Percentiles rank a stretch among this genome's conserved stretches.
phyloP scores from a whole-genome alignment of 1,140 invertebrate genomes.

The Nylanderia fulva region DNA sequence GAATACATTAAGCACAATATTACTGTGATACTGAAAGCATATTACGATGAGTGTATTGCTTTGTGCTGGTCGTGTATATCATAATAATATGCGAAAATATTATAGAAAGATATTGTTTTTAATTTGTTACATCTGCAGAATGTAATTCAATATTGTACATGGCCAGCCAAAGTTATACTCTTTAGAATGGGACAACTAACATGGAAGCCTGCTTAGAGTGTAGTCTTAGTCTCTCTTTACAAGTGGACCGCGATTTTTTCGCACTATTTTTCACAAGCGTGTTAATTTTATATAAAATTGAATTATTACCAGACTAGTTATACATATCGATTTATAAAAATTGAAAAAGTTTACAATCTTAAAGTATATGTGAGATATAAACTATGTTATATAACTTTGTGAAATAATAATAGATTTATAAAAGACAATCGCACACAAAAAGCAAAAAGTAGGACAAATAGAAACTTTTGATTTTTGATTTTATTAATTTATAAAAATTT shows the following conservation, averaged over 20 bases:
- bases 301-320: not conserved
- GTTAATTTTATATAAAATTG: slow-evolving; percentile 2
- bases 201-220: slow-evolving; percentile 77
- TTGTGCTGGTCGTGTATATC: slow-evolving; percentile 43
- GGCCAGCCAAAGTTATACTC: slow-evolving; percentile 57
- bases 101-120: not conserved
- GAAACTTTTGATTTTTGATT: not conserved
- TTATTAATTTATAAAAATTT: not conserved
- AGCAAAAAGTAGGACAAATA: not conserved
- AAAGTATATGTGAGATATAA: not conserved
- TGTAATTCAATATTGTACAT: slow-evolving; percentile 12
- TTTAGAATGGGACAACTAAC: slow-evolving; percentile 58
- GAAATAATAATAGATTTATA: slow-evolving; percentile 1
- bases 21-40: slow-evolving; percentile 63
- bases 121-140: not conserved
- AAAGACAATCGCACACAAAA: not conserved
- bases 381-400: slow-evolving; percentile 22
- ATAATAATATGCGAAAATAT: slow-evolving; percentile 4
- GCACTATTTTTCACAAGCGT: not conserved
- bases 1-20: slow-evolving; percentile 72
- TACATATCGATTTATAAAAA: not conserved
- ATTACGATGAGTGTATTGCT: slow-evolving; percentile 59
- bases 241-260: slow-evolving; percentile 39
- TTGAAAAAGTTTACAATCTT: not conserved
- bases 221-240: slow-evolving; percentile 68